Percentiles rank a stretch among this genome's conserved stretches.
Conservation (phyloP, 35 echinoderm and acorn worm genomes). For the Diadema setosum region DNA sequence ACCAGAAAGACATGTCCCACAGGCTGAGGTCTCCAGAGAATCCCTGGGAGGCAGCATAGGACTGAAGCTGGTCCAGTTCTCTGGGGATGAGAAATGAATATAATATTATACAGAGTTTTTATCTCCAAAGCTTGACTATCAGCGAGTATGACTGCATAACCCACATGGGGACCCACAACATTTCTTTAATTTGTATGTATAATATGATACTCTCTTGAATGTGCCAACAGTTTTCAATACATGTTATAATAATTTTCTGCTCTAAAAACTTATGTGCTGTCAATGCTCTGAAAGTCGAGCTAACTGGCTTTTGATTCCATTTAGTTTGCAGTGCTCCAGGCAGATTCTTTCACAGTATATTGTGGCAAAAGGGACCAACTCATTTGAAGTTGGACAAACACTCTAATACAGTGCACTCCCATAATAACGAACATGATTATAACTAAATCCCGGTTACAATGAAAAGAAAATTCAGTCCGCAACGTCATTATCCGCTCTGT, state of each 20-base stretch:
- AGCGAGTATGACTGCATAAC: too few relatives aligned
- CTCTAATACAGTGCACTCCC: too few relatives aligned
- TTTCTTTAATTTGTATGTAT: neutral
- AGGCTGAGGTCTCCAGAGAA: constrained; percentile 44
- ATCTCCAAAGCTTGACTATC: neutral
- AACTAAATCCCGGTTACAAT: too few relatives aligned
- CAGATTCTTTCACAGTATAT: too few relatives aligned
- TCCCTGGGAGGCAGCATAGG: constrained; percentile 69
- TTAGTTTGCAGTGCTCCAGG: too few relatives aligned
- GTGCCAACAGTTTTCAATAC: neutral
- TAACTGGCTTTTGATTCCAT: too few relatives aligned
- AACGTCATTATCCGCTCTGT: too few relatives aligned
- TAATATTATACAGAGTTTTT: neutral
- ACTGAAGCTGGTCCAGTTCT: constrained; percentile 41
- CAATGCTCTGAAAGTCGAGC: neutral
- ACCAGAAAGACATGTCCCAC: constrained; percentile 86
- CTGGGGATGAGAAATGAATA: neutral
- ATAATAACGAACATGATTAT: too few relatives aligned
- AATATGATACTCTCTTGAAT: neutral
- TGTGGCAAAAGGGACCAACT: too few relatives aligned
- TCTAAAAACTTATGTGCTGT: neutral
- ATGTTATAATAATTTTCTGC: neutral
- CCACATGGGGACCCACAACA: neutral
- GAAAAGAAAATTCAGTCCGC: too few relatives aligned
- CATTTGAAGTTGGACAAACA: too few relatives aligned